A percentile compares a stretch with the other conserved stretches of the same genome.
Evolutionary conservation across 1,140 invertebrate genomes (phyloP).

Genomic region (Palaemon carinicauda): DNA sequence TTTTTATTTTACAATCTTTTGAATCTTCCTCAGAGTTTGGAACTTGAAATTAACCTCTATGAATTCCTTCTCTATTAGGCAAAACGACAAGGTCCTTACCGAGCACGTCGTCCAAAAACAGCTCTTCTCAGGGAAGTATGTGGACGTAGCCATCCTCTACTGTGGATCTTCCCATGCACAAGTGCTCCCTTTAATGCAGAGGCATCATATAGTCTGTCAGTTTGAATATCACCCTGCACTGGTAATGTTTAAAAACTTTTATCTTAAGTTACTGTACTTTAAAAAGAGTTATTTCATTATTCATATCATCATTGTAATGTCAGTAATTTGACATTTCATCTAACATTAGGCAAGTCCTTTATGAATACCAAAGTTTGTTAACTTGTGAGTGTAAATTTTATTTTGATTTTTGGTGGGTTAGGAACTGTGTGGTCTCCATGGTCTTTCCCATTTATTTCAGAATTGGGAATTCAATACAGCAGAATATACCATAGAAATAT

Average conservation of each 20-base stretch:
- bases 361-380: neutral
- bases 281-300: too few species aligned
- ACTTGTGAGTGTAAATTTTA: neutral
- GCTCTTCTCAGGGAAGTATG: slow-evolving; percentile 81
- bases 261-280: neutral
- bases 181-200: slow-evolving; percentile 56
- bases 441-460: too few species aligned
- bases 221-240: neutral
- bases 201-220: slow-evolving; percentile 47
- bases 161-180: slow-evolving; percentile 74
- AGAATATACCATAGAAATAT: too few species aligned
- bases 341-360: neutral
- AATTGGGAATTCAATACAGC: too few species aligned
- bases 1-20: neutral
- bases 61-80: slow-evolving; percentile 38
- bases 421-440: too few species aligned
- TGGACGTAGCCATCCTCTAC: slow-evolving; percentile 75
- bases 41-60: neutral
- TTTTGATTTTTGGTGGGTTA: too few species aligned
- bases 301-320: too few species aligned
- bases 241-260: neutral
- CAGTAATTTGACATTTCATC: neutral
- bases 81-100: slow-evolving; percentile 70
- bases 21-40: neutral
- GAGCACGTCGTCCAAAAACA: slow-evolving; percentile 75